phyloP scores from a whole-genome alignment of 2,888 invertebrate species.

The Heteropelma amictum region DNA sequence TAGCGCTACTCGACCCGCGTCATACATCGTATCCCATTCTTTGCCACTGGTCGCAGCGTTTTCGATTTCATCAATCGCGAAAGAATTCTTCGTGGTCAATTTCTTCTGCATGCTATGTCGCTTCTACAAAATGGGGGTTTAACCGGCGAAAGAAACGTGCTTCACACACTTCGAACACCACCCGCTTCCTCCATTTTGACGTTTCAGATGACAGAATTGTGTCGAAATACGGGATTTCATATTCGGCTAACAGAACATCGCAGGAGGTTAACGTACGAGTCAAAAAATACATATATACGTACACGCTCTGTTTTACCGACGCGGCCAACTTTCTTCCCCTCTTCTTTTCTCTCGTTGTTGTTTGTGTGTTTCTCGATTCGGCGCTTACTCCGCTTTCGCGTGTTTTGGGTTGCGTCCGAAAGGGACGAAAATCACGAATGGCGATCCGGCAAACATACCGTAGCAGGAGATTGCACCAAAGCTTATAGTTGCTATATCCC shows the following conservation, averaged over 20 bases:
- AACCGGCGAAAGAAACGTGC: conserved; percentile 16
- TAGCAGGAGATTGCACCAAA: not conserved
- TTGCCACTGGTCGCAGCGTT: too few species aligned
- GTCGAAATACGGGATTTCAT: conserved; percentile 58
- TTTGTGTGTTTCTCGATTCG: conserved; percentile 5
- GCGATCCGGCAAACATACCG: conserved; percentile 33
- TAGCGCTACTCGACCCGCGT: not conserved
- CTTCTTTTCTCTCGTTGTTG: not conserved
- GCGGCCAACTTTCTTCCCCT: not conserved
- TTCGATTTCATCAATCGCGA: conserved; percentile 28
- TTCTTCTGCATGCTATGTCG: conserved; percentile 12
- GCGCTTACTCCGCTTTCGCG: conserved; percentile 39
- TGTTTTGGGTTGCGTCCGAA: conserved; percentile 55
- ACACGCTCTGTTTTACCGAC: conserved; percentile 20
- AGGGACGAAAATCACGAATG: conserved; percentile 53
- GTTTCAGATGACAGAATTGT: conserved; percentile 59
- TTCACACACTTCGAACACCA: conserved; percentile 35
- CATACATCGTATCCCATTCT: not conserved
- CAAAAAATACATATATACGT: not conserved
- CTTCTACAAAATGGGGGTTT: conserved; percentile 24
- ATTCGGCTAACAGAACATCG: conserved; percentile 32
- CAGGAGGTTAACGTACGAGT: conserved; percentile 18
- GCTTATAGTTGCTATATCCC: too few species aligned
- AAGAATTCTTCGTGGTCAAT: conserved; percentile 2
- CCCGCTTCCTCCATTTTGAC: conserved; percentile 57